Evolutionary conservation across 2,797 vertebrate genomes (phyloP).

Genomic region (Jordanella pulchra): DNA sequence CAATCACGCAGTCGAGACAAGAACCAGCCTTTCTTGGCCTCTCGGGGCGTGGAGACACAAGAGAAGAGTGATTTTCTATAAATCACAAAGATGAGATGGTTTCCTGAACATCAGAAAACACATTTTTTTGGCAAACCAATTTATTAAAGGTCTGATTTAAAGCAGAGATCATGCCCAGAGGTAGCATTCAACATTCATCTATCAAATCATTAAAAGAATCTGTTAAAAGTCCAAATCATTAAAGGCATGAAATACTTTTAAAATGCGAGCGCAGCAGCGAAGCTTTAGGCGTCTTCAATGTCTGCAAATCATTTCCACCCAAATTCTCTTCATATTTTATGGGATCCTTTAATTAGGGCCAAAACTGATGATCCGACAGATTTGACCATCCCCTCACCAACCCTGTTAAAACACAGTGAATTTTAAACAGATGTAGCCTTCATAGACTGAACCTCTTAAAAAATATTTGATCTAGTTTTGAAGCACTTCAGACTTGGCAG

Average conservation of each 20-base stretch:
- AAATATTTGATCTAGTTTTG: slow-evolving; percentile 30
- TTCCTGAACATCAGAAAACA: background rate
- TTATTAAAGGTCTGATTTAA: background rate
- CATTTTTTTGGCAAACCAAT: background rate
- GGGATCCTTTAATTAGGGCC: background rate
- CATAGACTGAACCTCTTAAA: slow-evolving; percentile 23
- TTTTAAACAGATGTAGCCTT: slow-evolving; percentile 9
- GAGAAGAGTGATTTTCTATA: background rate
- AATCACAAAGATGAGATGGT: background rate
- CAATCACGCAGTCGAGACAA: background rate
- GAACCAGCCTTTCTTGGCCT: background rate
- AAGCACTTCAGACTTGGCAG: slow-evolving; percentile 45
- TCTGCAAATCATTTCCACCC: background rate
- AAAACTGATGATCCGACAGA: background rate
- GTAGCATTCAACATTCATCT: too few relatives aligned
- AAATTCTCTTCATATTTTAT: background rate
- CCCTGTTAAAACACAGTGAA: background rate
- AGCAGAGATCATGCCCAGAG: too few relatives aligned
- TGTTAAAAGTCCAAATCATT: background rate
- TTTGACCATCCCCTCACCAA: background rate
- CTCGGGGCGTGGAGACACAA: background rate
- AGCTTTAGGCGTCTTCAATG: background rate
- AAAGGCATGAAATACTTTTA: background rate
- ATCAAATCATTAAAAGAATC: too few relatives aligned
- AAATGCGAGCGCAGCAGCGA: background rate